Conservation (phyloP, 2,113 vertebrate genomes). For the Trochalopteron elliotii region DNA sequence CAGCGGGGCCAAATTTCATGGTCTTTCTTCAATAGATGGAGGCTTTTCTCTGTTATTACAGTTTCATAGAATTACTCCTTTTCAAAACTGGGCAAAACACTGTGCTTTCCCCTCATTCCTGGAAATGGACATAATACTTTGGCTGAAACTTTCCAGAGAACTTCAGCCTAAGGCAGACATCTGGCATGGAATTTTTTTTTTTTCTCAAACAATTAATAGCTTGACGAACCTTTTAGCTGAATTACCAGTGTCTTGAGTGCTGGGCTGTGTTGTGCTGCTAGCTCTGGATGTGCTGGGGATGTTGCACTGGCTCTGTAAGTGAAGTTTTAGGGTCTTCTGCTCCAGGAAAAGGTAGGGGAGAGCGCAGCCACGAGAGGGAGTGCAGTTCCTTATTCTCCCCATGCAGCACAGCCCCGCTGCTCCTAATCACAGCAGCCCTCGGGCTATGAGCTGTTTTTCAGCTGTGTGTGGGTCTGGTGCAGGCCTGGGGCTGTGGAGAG, state of each 20-base stretch:
- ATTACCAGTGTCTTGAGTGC: neutral
- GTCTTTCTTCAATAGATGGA: neutral
- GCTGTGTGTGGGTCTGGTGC: neutral
- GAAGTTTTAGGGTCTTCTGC: slow-evolving; percentile 1
- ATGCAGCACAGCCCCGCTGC: neutral
- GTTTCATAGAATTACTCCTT: slow-evolving; percentile 31
- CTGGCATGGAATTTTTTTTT: neutral
- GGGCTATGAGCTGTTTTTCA: rapidly evolving
- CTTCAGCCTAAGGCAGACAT: slow-evolving; percentile 47
- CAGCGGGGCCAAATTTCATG: neutral
- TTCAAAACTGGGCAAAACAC: slow-evolving; percentile 12
- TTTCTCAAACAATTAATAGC: neutral
- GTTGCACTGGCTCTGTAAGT: neutral
- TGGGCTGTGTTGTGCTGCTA: neutral
- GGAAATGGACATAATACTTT: slow-evolving; percentile 28
- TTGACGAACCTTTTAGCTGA: neutral
- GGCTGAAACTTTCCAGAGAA: slow-evolving; percentile 16
- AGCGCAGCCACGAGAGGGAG: neutral
- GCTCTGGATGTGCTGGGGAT: neutral
- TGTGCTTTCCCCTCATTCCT: slow-evolving; percentile 30
- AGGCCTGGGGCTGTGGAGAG: neutral
- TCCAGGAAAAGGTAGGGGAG: neutral
- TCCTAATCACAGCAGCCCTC: neutral
- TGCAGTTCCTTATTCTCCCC: neutral
- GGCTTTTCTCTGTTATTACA: neutral